Percentiles rank a stretch among this genome's conserved stretches.
These are phyloP conservation scores for Trichogramma evanescens DNA, from an alignment of 2,888 invertebrate species.

Conservation along the genomic window DNA sequence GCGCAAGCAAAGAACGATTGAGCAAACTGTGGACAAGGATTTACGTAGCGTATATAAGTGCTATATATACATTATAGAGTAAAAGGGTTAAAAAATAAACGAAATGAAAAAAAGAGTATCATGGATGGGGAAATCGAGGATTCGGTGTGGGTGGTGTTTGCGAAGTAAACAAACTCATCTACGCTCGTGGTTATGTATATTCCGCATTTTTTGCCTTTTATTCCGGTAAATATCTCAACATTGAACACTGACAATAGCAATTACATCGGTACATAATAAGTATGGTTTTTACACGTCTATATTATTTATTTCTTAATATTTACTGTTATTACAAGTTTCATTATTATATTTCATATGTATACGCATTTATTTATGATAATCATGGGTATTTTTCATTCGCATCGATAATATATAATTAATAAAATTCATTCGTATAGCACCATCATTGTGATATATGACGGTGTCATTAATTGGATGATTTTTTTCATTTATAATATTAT, in stretches of 20 bases:
- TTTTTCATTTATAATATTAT: conserved; percentile 4
- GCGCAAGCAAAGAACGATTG: too few species aligned
- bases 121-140: too few species aligned
- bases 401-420: conserved; percentile 1
- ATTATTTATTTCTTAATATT: conserved; percentile 1
- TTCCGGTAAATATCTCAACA: conserved; percentile 42
- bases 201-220: conserved; percentile 22
- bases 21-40: too few species aligned
- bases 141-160: too few species aligned
- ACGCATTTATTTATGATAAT: conserved; percentile 23
- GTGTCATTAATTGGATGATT: not conserved
- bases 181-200: too few species aligned
- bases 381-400: conserved; percentile 5
- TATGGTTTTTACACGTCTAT: conserved; percentile 24
- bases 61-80: too few species aligned
- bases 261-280: conserved; percentile 28
- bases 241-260: conserved; percentile 42
- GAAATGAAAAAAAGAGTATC: too few species aligned
- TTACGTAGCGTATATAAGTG: too few species aligned
- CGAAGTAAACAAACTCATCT: too few species aligned
- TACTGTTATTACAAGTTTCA: not conserved
- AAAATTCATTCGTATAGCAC: conserved; percentile 3
- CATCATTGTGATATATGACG: not conserved
- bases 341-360: conserved; percentile 26
- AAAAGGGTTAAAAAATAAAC: too few species aligned